Base-by-base conservation (phyloP, 2,888 invertebrate genomes). In the Orchesella flavescens region DNA sequence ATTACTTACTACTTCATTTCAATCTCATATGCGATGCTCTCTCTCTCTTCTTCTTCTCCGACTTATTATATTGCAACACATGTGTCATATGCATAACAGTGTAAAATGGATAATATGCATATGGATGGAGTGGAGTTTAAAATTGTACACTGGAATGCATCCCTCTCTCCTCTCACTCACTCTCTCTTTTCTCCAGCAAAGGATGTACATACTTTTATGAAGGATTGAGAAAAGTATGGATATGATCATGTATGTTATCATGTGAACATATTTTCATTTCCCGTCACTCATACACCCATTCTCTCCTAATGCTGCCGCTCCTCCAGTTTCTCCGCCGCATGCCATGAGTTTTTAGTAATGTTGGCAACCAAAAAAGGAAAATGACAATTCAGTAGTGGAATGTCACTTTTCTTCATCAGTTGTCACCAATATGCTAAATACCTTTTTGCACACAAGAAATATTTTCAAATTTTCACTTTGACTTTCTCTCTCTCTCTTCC, bases 381-480 rank as follows among this genome's bases (percentile, higher is more conserved):
- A 80, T 73, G 73, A 81, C 74, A 74, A 81, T 76, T 44, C 49
- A 76, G 75, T 75, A 63, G 82, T 82, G 82, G 75, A 79, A 82
- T 82, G 82, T 82, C 82, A 82, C 82, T 82, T 82, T 82, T 82
- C 82, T 82, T 82, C 82, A 82, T 82, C 82, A 82, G 82, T 82
- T 82, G 82, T 82, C 82, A 82, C 75, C 75, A 76, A 75, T 76
- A 82, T 82, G 75, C 82, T 82, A 82, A 82, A 75, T 82, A 82
- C 49, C 73, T 73, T 59, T 71, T 71, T 71, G 10, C 55, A 57
- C 43, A 61, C 13, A 73, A 7, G n/a, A 43, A 49, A 49, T n/a
- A n/a, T 71, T 71, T 71, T 71, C 55, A 19, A 34, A 61, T 71
- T 78, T 72, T 71, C 34, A 34, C 34, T 53, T 19, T 65, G 55